Percentiles rank a stretch among this genome's conserved stretches.
These are phyloP conservation scores for Embidobia sp. DNA, from an alignment of 2,888 invertebrate genomes.

Conservation along the genomic window DNA sequence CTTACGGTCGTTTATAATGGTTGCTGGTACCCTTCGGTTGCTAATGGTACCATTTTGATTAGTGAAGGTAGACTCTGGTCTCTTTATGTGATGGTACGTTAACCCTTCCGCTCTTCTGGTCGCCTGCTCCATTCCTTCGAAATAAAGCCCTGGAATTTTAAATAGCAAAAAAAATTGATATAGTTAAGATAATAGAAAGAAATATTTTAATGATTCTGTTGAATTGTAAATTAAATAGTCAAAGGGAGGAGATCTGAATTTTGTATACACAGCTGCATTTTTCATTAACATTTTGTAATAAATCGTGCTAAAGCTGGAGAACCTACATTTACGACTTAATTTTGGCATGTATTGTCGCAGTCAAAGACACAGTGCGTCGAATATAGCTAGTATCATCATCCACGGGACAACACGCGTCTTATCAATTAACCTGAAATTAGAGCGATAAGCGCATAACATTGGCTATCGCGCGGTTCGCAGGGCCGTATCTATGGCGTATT, in stretches of 20 bases:
- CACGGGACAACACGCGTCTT: slow-evolving; percentile 62
- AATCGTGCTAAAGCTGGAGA: too few species aligned
- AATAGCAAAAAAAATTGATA: too few species aligned
- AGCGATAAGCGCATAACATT: slow-evolving; percentile 72
- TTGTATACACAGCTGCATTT: too few species aligned
- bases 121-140: slow-evolving; percentile 84
- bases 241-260: too few species aligned
- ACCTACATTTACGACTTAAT: slow-evolving; percentile 4
- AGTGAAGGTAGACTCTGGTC: slow-evolving; percentile 85
- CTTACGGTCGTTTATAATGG: slow-evolving; percentile 94
- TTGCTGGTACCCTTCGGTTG: slow-evolving; percentile 84
- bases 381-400: slow-evolving; percentile 47
- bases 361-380: slow-evolving; percentile 37
- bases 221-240: too few species aligned
- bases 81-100: slow-evolving; percentile 85
- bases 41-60: slow-evolving; percentile 84
- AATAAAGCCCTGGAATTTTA: slow-evolving; percentile 73
- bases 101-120: slow-evolving; percentile 84
- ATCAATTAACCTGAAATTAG: slow-evolving; percentile 74
- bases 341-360: slow-evolving; percentile 27
- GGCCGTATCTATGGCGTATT: slow-evolving; percentile 61
- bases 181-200: too few species aligned
- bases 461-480: slow-evolving; percentile 67
- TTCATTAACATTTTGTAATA: too few species aligned
- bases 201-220: too few species aligned